Base-by-base conservation (phyloP, 2,888 invertebrate species). In the Sylvicola cinctus region DNA sequence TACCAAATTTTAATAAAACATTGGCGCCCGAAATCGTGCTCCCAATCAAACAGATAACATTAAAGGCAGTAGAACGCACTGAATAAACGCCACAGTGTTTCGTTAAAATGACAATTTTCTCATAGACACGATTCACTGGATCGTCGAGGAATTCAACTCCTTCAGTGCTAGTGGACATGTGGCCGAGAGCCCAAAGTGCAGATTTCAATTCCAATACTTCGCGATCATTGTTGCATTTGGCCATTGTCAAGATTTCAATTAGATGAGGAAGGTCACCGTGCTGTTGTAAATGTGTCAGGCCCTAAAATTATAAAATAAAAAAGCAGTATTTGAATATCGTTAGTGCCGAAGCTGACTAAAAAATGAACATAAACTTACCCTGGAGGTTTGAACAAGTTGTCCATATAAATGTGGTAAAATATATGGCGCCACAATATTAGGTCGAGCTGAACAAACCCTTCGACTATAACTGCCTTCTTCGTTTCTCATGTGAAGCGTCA, bases 111-210 rank as follows among this genome's bases (percentile, higher is more conserved):
- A 84, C 58, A 4, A 58, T 47, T 44, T 52, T 56, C 37, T 58
- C 58, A 37, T 52, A 57, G 8, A 57, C 48, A 40, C 55, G 16
- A 8, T 34, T 23, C 10, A 14, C 29, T 15, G 46, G 42, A 40
- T 55, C 55, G 36, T 71, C 66, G 20, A 91, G 61, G 45, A 77
- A 70, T 33, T 74, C 70, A 7, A 84, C 65, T 3, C 91, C 91
- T 42, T 71, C 66, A 1, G 68, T 59, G 6, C 84, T 78, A 1
- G 77, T 75, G 3, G 76, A 81, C 10, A 83, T 68, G 54, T 88
- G 85, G 12, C 85, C 85, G 33, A 79, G 52, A 2, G 83, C 80
- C 93, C 95, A 95, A 0, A 95, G 58, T 0, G 88, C 78, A 5
- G 87, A 72, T 55, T 95, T 95, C 29, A 90, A 54, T 40, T 78